Conservation (phyloP, 1,140 invertebrate species). For the Drosophila sulfurigaster region DNA sequence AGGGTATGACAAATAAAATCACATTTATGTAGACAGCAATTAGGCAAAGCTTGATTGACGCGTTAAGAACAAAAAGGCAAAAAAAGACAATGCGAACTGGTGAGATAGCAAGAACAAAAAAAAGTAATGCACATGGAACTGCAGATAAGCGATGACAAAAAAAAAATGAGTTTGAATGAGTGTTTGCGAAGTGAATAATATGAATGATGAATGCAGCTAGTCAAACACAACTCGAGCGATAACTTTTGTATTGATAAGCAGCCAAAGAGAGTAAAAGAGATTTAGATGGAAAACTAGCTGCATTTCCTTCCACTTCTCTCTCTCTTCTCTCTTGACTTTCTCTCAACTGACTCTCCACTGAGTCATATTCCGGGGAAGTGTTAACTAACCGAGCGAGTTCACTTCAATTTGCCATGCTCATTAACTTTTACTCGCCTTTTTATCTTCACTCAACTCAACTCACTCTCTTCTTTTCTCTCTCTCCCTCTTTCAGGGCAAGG, state of each 20-base stretch:
- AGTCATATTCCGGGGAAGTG: slow-evolving; percentile 30
- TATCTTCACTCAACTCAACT: not conserved
- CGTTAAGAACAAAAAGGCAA: slow-evolving; percentile 5
- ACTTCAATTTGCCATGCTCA: slow-evolving; percentile 69
- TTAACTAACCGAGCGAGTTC: slow-evolving; percentile 10
- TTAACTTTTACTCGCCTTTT: slow-evolving; percentile 50
- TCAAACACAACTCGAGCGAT: slow-evolving; percentile 8
- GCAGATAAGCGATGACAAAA: slow-evolving; percentile 17
- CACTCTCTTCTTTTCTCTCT: slow-evolving; percentile 10
- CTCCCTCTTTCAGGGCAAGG: slow-evolving; percentile 67
- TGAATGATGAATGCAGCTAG: slow-evolving; percentile 10
- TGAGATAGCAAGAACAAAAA: slow-evolving; percentile 1
- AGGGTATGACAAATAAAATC: slow-evolving; percentile 25
- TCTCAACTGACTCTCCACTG: slow-evolving; percentile 1
- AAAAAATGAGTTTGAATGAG: slow-evolving; percentile 21
- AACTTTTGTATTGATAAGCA: not conserved
- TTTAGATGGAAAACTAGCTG: not conserved
- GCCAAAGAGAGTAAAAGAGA: slow-evolving; percentile 1
- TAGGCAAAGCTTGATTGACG: slow-evolving; percentile 33
- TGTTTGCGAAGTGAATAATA: slow-evolving; percentile 14
- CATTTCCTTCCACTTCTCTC: slow-evolving; percentile 1
- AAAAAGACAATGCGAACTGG: not conserved
- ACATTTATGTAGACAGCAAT: slow-evolving; percentile 18
- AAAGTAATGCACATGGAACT: slow-evolving; percentile 8
- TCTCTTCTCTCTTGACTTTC: not conserved